phyloP scores from a whole-genome alignment of 2,888 invertebrate species.

The Liposcelis brunnea region DNA sequence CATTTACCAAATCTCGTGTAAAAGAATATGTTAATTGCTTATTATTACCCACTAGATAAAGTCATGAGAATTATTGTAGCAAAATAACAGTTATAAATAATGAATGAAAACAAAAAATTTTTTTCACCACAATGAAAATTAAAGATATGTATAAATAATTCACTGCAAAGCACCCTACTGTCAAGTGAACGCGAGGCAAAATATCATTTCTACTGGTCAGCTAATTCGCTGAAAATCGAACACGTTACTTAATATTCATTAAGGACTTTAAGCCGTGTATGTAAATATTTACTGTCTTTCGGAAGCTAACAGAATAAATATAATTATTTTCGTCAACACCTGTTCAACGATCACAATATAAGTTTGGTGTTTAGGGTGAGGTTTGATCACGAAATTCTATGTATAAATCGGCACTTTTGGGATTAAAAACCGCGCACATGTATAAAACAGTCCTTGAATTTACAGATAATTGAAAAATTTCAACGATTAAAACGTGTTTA shows the following conservation, averaged over 20 bases:
- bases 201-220: too few species aligned
- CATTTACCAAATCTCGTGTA: neutral
- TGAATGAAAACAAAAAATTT: neutral
- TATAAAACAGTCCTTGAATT: slow-evolving; percentile 11
- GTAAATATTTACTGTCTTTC: too few species aligned
- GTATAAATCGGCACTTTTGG: neutral
- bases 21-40: neutral
- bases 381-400: too few species aligned
- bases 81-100: neutral
- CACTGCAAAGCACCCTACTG: neutral
- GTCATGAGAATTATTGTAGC: neutral
- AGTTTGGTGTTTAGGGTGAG: neutral
- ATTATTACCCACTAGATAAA: too few species aligned
- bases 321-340: slow-evolving; percentile 7
- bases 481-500: slow-evolving; percentile 22
- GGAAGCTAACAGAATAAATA: neutral
- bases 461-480: neutral
- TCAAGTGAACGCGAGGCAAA: neutral
- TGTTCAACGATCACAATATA: neutral
- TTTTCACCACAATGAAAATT: neutral
- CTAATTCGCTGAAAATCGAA: too few species aligned
- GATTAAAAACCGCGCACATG: neutral
- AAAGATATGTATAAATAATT: neutral
- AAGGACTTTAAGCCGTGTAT: too few species aligned
- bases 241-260: too few species aligned